Base-by-base conservation (phyloP, 2,888 invertebrate genomes). In the Andrena camellia region DNA sequence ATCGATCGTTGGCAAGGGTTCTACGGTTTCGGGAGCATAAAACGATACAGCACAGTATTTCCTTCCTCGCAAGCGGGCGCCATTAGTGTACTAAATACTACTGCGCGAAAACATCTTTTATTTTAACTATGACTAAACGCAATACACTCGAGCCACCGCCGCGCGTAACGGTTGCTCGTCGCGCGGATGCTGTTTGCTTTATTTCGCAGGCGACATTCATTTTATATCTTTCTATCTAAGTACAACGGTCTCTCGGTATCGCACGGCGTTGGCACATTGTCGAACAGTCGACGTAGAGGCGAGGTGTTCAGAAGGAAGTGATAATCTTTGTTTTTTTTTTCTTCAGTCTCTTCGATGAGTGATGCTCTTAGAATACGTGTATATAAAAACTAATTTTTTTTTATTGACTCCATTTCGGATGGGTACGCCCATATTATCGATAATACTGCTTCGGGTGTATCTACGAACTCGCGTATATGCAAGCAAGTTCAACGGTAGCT, bases 261-360 rank as follows among this genome's bases (percentile, higher is more conserved):
- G 79, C 62, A 26, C 26, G 66, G 33, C 67, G 71, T 82, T 88
- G 85, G 85, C 84, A 85, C 74, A 71, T 83, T 75, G 71, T 20
- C 42, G 35, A 76, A 29, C 52, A 59, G 31, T 76, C 17, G 10
- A 50, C 64, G 68, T 23, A 31, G 66, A 73, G 50, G 59, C 52
- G 50, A 78, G 31, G 33, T 54, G 20, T 57, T 64, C 48, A 10
- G 26, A 69, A 48, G 48, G 60, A 60, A 64, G 26, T 71, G 29
- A 10, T 13, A 13, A 50, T 33, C 23, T n/a, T 66, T 33, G 13
- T 8, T 66, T 54, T 10, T 2, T 52, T 17, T 33, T 31, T 50
- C 23, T 31, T 50, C 23, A 33, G 35, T 33, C 42, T 74, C 74
- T 70, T 31, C 29, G 26, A 63, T 33, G n/a, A 62, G 26, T 62